Conservation (phyloP, 2,113 vertebrate genomes). For the Thalassoma bifasciatum region DNA sequence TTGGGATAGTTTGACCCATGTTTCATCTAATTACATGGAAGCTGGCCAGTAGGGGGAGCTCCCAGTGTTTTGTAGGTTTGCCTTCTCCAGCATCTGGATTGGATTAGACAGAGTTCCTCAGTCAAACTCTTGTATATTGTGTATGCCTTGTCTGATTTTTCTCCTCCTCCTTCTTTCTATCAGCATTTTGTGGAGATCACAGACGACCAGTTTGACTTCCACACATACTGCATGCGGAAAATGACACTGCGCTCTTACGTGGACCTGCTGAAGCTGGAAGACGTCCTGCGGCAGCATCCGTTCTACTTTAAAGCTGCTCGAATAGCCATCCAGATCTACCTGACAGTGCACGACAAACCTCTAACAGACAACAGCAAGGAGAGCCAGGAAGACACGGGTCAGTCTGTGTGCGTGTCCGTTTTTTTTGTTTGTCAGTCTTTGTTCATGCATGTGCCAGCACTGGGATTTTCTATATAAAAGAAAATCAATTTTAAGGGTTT, state of each 20-base stretch:
- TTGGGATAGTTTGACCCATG: no score
- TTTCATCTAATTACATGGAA: no score
- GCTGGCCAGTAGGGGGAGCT: no score
- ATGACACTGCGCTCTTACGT: conserved; percentile 98
- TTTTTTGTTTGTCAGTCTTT: background rate
- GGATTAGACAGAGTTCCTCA: no score
- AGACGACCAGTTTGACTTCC: conserved; percentile 99
- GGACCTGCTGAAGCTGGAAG: conserved; percentile 97
- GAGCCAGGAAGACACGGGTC: conserved; percentile 94
- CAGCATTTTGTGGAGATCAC: conserved; percentile 99
- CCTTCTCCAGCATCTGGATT: no score
- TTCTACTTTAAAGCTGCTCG: conserved; percentile 97
- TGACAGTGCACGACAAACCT: conserved; percentile 97
- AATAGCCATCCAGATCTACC: conserved; percentile 96
- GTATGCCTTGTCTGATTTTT: background rate
- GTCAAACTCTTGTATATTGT: no score
- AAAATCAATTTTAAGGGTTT: no score
- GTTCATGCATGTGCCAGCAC: no score
- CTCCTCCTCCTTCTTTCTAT: background rate
- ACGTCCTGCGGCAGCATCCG: conserved; percentile 95
- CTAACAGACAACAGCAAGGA: conserved; percentile 97
- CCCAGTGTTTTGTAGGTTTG: no score
- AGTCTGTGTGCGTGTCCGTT: no score
- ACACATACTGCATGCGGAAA: conserved; percentile 99
- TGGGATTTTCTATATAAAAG: no score